Evolutionary conservation across 2,113 vertebrate genomes (phyloP), one percentile per base, ranked within the genome.

Genomic region (Danionella cerebrum): DNA sequence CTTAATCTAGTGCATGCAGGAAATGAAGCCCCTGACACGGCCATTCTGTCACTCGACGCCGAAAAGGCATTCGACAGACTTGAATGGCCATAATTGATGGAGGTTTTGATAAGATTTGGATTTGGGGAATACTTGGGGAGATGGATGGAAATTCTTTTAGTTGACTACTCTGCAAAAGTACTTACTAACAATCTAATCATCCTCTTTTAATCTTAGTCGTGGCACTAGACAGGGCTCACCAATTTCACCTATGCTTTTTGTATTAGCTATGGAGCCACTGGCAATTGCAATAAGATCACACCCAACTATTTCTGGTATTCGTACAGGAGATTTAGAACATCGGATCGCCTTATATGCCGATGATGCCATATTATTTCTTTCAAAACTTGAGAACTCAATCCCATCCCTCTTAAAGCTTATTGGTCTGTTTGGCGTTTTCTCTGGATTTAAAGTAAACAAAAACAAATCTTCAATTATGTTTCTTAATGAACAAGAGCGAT

Each of bases 1-100:
- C 70, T 72, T 18, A 51, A 72, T 6, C 3, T 72, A 25, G 27
- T 72, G 4, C 24, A 67, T 60, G 54, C 59, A 5, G 45, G 42
- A 31, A 25, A 8, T 22, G 21, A 24, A 14, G 9, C 4, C 2
- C 27, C 47, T n/a, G 33, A 72, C n/a, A 59, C 29, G 29, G 33
- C 33, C 39, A 6, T 71, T 1, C 10, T 58, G 2, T 51, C 33
- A 10, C 12, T 66, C 12, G 25, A 71, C 33, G 31, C 69, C 16
- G 29, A 27, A 38, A 44, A 71, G 25, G 53, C 62, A 4, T 66
- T 65, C 7, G 42, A 59, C 35, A 39, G 60, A 41, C 54, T 65
- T n/a, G 69, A 65, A 13, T 71, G 41, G 58, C 60, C n/a, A 1
- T 65, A 57, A 12, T 11, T 70, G 7, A 22, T 52, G 16, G 24